These are phyloP conservation scores for Trichacis sp. DNA, from an alignment of 2,888 invertebrate genomes.

Conservation along the genomic window DNA sequence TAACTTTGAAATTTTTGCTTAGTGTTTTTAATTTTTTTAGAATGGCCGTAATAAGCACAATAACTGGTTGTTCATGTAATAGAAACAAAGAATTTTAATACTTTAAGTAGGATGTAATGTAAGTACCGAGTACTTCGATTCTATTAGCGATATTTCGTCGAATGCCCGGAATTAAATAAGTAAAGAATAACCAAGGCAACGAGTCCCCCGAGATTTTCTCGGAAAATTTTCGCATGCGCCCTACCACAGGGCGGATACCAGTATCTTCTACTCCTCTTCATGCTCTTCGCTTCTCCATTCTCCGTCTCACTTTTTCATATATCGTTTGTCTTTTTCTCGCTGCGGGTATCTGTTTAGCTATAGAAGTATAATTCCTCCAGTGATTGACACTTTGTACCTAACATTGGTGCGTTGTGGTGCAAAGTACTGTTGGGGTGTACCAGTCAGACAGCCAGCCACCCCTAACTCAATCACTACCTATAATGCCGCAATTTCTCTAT, in stretches of 20 bases:
- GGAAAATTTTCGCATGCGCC: conserved; percentile 37
- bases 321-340: conserved; percentile 17
- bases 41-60: too few relatives aligned
- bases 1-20: too few relatives aligned
- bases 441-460: conserved; percentile 48
- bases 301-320: not conserved
- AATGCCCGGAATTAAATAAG: conserved; percentile 56
- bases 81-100: too few relatives aligned
- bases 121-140: too few relatives aligned
- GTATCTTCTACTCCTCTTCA: conserved; percentile 12
- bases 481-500: conserved; percentile 67
- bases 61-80: too few relatives aligned
- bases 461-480: conserved; percentile 66
- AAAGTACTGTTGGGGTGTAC: conserved; percentile 50
- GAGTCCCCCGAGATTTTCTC: conserved; percentile 50
- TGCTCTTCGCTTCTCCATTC: conserved; percentile 5
- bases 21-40: too few relatives aligned
- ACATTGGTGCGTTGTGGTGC: conserved; percentile 54
- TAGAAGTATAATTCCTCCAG: conserved; percentile 42
- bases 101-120: too few relatives aligned
- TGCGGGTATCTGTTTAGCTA: conserved; percentile 37
- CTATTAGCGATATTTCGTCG: conserved; percentile 24
- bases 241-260: conserved; percentile 24
- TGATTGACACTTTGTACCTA: conserved; percentile 65
- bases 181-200: conserved; percentile 59